Conservation (phyloP, 2,888 invertebrate genomes). For the Chymomyza amoena region DNA sequence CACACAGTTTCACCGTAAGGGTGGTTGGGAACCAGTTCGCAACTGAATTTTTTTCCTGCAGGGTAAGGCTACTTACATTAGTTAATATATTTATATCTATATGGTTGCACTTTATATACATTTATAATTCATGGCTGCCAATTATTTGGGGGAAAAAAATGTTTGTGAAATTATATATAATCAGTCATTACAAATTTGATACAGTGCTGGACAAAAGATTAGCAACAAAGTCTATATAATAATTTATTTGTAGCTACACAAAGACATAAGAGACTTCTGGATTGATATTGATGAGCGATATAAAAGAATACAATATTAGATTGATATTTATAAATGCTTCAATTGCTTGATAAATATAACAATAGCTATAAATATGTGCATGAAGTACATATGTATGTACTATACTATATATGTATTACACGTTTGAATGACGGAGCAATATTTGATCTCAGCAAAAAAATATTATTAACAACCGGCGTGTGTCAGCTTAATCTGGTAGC, state of each 20-base stretch:
- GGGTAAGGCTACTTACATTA: not conserved
- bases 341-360: not conserved
- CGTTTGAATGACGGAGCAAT: no score
- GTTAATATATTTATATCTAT: not conserved
- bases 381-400: no score
- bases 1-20: no score
- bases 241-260: not conserved
- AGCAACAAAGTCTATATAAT: not conserved
- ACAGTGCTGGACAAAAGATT: slow-evolving; percentile 25
- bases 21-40: no score
- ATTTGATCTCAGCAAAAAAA: no score
- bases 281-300: not conserved
- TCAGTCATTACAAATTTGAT: slow-evolving; percentile 45
- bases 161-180: slow-evolving; percentile 9
- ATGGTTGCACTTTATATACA: slow-evolving; percentile 18
- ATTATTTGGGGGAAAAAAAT: not conserved
- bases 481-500: no score
- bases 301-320: not conserved
- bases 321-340: not conserved
- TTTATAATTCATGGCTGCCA: no score
- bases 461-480: no score
- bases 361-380: not conserved
- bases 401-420: no score
- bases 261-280: not conserved
- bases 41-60: no score